Conservation (phyloP, 2,113 vertebrate genomes). For the Channa maculata region DNA sequence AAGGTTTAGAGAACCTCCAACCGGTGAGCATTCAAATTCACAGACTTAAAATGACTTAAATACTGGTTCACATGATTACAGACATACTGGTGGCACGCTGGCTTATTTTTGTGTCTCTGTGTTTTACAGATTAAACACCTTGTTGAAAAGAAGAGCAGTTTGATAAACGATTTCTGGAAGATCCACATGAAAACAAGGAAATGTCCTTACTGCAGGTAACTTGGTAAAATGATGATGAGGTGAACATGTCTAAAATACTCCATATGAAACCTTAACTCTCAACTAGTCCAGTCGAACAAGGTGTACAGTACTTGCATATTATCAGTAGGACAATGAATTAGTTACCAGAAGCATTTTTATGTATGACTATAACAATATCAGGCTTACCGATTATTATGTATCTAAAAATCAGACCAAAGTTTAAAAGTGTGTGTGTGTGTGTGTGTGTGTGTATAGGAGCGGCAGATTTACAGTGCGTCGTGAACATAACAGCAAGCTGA, state of each 20-base stretch:
- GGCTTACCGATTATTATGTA: too few relatives aligned
- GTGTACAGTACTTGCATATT: not conserved
- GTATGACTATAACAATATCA: not conserved
- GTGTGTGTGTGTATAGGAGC: slow-evolving; percentile 74
- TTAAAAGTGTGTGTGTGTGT: not conserved
- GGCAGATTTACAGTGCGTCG: slow-evolving; percentile 85
- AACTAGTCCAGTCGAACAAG: not conserved
- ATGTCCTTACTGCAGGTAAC: slow-evolving; percentile 93
- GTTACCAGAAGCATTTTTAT: not conserved
- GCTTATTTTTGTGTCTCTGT: not conserved
- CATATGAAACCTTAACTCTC: not conserved
- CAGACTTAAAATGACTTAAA: not conserved
- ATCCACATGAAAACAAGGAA: slow-evolving; percentile 85
- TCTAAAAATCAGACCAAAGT: too few relatives aligned
- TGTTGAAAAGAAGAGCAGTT: slow-evolving; percentile 87
- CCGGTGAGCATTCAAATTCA: slow-evolving; percentile 67
- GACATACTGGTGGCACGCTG: too few relatives aligned
- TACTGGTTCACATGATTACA: too few relatives aligned
- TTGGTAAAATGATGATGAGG: not conserved
- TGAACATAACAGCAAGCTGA: slow-evolving; percentile 96
- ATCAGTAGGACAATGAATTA: too few relatives aligned
- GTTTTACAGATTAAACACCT: slow-evolving; percentile 90
- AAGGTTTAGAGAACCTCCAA: not conserved
- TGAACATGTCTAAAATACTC: not conserved
- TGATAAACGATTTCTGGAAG: slow-evolving; percentile 91